These are phyloP conservation scores for Ectemnius lituratus DNA, from an alignment of 2,888 invertebrate species.

Conservation along the genomic window DNA sequence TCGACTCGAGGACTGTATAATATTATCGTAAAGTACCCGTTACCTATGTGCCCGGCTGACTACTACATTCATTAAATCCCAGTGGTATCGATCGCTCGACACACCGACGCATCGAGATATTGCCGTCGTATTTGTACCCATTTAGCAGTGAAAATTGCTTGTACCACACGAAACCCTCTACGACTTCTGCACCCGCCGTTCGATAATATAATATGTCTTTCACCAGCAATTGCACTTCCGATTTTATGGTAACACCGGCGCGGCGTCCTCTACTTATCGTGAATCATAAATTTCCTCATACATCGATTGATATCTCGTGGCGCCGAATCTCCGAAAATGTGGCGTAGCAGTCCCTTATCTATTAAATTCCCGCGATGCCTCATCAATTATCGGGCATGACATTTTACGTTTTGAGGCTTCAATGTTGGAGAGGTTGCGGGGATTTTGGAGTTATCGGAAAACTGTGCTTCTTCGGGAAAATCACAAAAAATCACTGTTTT, in stretches of 20 bases:
- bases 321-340: constrained; percentile 29
- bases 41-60: constrained; percentile 38
- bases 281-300: constrained; percentile 39
- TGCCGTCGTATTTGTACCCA: constrained; percentile 55
- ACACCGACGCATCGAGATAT: constrained; percentile 46
- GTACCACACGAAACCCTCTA: constrained; percentile 38
- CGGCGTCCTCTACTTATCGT: constrained; percentile 43
- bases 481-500: not conserved
- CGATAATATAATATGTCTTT: constrained; percentile 27
- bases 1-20: constrained; percentile 52
- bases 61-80: constrained; percentile 57
- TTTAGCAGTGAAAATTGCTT: constrained; percentile 46
- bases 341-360: constrained; percentile 6
- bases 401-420: not conserved
- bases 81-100: constrained; percentile 48
- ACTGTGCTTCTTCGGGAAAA: not conserved
- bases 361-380: constrained; percentile 11
- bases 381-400: constrained; percentile 26
- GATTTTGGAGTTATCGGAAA: not conserved
- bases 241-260: constrained; percentile 37
- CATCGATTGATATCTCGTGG: constrained; percentile 43
- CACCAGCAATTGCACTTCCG: constrained; percentile 37
- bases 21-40: constrained; percentile 62
- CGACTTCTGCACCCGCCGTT: constrained; percentile 30
- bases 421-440: not conserved